Evolutionary conservation across 2,797 vertebrate genomes (phyloP).

Genomic region (Leucoraja ocellata): DNA sequence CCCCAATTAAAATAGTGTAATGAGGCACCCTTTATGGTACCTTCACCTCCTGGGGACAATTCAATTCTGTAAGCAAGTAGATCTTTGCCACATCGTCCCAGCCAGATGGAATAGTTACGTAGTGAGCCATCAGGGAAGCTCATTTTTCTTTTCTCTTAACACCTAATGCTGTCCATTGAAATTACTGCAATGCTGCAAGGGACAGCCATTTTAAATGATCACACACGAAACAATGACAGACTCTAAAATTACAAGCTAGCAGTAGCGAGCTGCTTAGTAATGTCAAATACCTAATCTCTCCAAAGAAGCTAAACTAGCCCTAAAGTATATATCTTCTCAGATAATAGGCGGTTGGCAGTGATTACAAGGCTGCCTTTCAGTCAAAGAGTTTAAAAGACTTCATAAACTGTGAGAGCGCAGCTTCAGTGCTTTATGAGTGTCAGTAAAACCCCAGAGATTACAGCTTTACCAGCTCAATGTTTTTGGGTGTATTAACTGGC

Average conservation of each 20-base stretch:
- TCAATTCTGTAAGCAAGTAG: neutral
- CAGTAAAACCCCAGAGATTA: slow-evolving; percentile 29
- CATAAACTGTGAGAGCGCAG: slow-evolving; percentile 28
- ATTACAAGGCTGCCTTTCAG: slow-evolving; percentile 37
- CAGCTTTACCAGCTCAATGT: slow-evolving; percentile 19
- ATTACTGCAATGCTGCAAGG: slow-evolving; percentile 1
- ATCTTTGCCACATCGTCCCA: neutral
- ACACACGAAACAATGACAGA: slow-evolving; percentile 25
- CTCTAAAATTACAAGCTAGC: slow-evolving; percentile 31
- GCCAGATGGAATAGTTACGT: neutral
- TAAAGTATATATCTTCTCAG: slow-evolving; percentile 35
- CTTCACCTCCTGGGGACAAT: neutral
- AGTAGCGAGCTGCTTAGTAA: neutral
- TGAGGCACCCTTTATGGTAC: neutral
- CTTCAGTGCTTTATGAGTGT: slow-evolving; percentile 24
- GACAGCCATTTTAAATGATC: slow-evolving; percentile 34
- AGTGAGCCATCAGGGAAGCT: neutral
- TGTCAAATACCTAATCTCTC: slow-evolving; percentile 29
- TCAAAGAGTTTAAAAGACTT: slow-evolving; percentile 31
- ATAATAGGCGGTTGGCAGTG: slow-evolving; percentile 28
- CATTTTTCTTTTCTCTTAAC: slow-evolving; percentile 9
- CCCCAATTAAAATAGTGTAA: neutral
- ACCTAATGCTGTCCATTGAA: neutral
- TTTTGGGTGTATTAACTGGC: slow-evolving; percentile 21
- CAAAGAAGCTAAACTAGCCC: slow-evolving; percentile 32